Evolutionary conservation across 2,797 vertebrate species (phyloP), one percentile per base, ranked within the genome.

Genomic region (Pangasius larnaudii): DNA sequence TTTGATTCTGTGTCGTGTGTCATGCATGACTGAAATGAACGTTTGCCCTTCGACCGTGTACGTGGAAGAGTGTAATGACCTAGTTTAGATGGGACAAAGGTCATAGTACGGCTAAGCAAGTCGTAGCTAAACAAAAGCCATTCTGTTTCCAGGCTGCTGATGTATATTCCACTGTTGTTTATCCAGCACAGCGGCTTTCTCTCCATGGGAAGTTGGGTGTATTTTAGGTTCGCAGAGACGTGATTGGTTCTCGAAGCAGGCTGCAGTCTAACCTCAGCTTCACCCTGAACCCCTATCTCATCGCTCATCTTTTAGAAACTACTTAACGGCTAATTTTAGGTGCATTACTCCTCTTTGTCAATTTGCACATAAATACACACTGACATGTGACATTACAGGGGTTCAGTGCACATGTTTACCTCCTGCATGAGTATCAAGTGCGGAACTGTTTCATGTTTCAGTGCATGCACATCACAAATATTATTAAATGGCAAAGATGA

Each of bases 221-320:
- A 53, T 88, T 30, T 8, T 56, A 51, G 82, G 75, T 90, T 90
- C 82, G 22, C 77, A 53, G 88, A 85, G 88, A 65, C 72, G 72
- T 27, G 14, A 24, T 7, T 19, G 24, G 19, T 51, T 58, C 39
- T 79, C 75, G 10, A 51, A n/a, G 67, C 22, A n/a, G 24, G 24
- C 27, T 49, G 71, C 49, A 81, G 84, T 65, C 8, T 63, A 78
- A 82, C 53, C 88, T 86, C 49, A 49, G 36, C 18, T 36, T 16
- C 63, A 79, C 36, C n/a, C 58, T 22, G 78, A 16, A 42, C 39
- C 51, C 51, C 39, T 11, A 36, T 46, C 18, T 58, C 16, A 56
- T 33, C 30, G 1, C 27, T 69, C 11, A 82, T 16, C 85, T 74
- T 27, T 46, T 49, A 22, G 78, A 49, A 46, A 75, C 42, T 53